These are phyloP conservation scores for Uria lomvia DNA, from an alignment of 2,113 vertebrate genomes.

Conservation along the genomic window DNA sequence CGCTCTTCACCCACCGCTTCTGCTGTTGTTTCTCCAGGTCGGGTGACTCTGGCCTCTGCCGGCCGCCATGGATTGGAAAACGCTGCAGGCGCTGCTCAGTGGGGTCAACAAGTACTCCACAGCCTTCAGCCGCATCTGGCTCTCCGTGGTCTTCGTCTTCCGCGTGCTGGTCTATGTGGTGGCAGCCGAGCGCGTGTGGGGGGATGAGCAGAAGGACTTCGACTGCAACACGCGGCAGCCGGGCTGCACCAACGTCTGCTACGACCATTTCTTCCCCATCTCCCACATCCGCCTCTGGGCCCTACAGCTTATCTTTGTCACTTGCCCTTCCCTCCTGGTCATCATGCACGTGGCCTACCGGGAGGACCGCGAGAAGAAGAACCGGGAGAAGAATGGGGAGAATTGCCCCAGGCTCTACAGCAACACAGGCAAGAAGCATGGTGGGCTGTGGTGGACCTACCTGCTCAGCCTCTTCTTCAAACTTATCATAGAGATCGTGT, in stretches of 20 bases:
- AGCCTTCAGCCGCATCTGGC: slow-evolving; percentile 88
- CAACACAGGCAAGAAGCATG: slow-evolving; percentile 79
- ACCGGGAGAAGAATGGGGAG: slow-evolving; percentile 73
- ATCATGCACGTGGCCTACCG: slow-evolving; percentile 89
- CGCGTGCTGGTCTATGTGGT: slow-evolving; percentile 91
- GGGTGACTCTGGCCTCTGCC: neutral
- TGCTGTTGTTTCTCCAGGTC: neutral
- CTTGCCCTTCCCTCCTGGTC: slow-evolving; percentile 91
- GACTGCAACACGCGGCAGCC: slow-evolving; percentile 91
- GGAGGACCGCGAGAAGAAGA: slow-evolving; percentile 78
- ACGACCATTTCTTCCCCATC: slow-evolving; percentile 87
- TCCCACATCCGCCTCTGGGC: slow-evolving; percentile 94
- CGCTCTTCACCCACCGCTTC: neutral
- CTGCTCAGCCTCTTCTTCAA: slow-evolving; percentile 81
- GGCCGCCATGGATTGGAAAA: slow-evolving; percentile 86
- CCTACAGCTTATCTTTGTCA: slow-evolving; percentile 94
- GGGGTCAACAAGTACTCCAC: slow-evolving; percentile 95
- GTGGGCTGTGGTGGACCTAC: slow-evolving; percentile 84
- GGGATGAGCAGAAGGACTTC: slow-evolving; percentile 88
- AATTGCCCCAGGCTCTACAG: slow-evolving; percentile 75
- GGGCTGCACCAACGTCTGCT: slow-evolving; percentile 89
- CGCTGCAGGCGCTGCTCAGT: slow-evolving; percentile 76
- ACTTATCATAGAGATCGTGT: slow-evolving; percentile 73
- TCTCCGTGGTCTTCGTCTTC: slow-evolving; percentile 92
- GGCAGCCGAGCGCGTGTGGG: slow-evolving; percentile 88